Conservation (phyloP, 2,888 invertebrate genomes). For the Lingula anatina region DNA sequence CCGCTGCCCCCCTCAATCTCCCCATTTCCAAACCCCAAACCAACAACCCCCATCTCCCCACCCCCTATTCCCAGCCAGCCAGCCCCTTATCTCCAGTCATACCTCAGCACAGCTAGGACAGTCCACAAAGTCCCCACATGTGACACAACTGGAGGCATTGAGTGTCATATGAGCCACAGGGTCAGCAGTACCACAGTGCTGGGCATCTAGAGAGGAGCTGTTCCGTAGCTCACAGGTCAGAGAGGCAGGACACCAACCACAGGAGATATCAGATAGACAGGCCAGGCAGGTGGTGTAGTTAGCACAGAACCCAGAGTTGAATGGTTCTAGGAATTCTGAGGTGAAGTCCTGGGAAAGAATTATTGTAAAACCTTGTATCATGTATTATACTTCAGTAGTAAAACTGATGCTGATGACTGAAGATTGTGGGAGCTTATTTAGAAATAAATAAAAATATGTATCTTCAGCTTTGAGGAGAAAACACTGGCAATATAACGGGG, state of each 20-base stretch:
- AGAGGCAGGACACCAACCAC: conserved; percentile 79
- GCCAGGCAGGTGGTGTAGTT: conserved; percentile 78
- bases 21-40: too few relatives aligned
- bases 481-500: too few relatives aligned
- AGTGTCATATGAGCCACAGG: conserved; percentile 64
- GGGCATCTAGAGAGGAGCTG: neutral
- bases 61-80: too few relatives aligned
- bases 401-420: too few relatives aligned
- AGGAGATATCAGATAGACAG: conserved; percentile 80
- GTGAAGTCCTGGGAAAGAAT: conserved; percentile 22
- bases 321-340: conserved; percentile 68
- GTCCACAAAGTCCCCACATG: conserved; percentile 83
- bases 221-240: neutral
- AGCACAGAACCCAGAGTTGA: conserved; percentile 63
- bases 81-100: too few relatives aligned
- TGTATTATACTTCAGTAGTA: too few relatives aligned
- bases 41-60: too few relatives aligned
- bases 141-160: conserved; percentile 76
- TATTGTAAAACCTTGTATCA: too few relatives aligned
- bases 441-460: too few relatives aligned
- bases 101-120: conserved; percentile 80
- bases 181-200: conserved; percentile 9
- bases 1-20: too few relatives aligned
- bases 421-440: too few relatives aligned
- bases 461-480: too few relatives aligned